Percentiles rank a stretch among this genome's conserved stretches.
phyloP scores from a whole-genome alignment of 2,888 invertebrate genomes.

The Leucophenga maculata region DNA sequence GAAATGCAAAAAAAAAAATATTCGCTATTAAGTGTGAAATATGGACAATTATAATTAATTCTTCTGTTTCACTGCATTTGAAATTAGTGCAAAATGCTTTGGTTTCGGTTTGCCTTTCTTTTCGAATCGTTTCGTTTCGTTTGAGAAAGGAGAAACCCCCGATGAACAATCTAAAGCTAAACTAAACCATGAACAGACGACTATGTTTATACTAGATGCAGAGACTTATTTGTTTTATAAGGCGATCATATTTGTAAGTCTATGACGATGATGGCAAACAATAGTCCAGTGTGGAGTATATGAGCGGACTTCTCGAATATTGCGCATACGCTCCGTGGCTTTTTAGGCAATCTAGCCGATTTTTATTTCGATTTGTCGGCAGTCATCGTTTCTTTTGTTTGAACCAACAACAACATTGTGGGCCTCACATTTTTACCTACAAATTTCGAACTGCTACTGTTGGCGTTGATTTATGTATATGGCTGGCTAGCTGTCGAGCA shows the following conservation, averaged over 20 bases:
- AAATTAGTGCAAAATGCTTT: slow-evolving; percentile 1
- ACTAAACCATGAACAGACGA: no score
- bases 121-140: neutral
- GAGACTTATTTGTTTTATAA: no score
- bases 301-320: neutral
- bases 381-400: neutral
- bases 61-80: slow-evolving; percentile 12
- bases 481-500: neutral
- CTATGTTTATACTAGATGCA: no score
- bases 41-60: slow-evolving; percentile 15
- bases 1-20: neutral
- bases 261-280: no score
- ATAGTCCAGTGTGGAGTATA: neutral
- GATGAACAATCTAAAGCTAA: no score
- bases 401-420: no score
- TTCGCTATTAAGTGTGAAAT: slow-evolving; percentile 18
- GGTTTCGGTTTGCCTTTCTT: neutral
- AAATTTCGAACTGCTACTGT: slow-evolving; percentile 5
- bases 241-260: no score
- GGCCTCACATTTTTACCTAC: neutral
- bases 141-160: neutral
- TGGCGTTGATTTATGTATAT: slow-evolving; percentile 3
- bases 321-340: neutral
- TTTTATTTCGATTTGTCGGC: slow-evolving; percentile 1
- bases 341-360: neutral